phyloP scores from a whole-genome alignment of 2,113 vertebrate species.

The Anoplopoma fimbria region DNA sequence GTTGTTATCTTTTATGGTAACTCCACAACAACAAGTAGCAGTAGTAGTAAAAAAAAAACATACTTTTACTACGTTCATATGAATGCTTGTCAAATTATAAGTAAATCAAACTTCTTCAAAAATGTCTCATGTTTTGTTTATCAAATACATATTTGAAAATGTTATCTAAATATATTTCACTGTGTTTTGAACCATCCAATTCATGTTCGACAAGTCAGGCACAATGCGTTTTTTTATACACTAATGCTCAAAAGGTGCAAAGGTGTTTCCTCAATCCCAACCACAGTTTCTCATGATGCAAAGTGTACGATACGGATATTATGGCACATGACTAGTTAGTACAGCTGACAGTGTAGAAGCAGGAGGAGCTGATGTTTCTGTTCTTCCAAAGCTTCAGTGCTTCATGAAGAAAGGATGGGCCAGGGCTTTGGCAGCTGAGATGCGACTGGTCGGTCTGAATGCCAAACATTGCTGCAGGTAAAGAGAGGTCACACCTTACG shows the following conservation, averaged over 20 bases:
- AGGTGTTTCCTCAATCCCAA: neutral
- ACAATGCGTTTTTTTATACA: neutral
- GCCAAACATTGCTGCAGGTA: conserved; percentile 78
- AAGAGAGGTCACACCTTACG: conserved; percentile 8
- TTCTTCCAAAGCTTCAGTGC: conserved; percentile 35
- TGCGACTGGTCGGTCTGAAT: conserved; percentile 78
- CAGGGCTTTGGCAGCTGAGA: conserved; percentile 81
- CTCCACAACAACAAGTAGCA: conserved; percentile 17
- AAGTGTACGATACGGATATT: neutral
- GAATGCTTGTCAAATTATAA: neutral
- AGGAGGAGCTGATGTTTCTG: neutral
- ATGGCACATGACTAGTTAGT: neutral
- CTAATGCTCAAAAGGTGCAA: neutral
- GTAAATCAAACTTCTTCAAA: conserved; percentile 9
- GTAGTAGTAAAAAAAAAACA: neutral
- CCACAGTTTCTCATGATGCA: conserved; percentile 33
- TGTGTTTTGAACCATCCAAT: conserved; percentile 12
- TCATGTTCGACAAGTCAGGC: neutral
- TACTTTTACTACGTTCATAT: neutral
- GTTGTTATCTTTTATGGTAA: conserved; percentile 6
- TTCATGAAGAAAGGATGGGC: conserved; percentile 78
- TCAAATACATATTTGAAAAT: too few relatives aligned
- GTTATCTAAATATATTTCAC: neutral
- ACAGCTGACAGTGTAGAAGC: neutral
- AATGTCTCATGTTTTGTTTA: neutral